These are phyloP conservation scores for Periparus ater DNA, from an alignment of 2,797 vertebrate genomes.

Conservation along the genomic window DNA sequence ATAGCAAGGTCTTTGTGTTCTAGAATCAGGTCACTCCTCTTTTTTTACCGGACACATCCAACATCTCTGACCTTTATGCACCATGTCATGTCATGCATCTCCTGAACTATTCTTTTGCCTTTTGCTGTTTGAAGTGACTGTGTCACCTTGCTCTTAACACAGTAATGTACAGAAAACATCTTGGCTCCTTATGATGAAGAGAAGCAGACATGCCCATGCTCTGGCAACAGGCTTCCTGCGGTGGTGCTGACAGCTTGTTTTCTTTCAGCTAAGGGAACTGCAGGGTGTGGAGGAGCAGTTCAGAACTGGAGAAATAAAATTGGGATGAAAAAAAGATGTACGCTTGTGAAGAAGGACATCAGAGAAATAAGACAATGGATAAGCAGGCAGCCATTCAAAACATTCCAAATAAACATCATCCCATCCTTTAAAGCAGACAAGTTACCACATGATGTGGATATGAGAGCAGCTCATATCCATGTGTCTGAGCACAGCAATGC, in stretches of 20 bases:
- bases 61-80: rapidly evolving
- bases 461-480: background rate
- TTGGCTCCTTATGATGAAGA: background rate
- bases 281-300: background rate
- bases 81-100: background rate
- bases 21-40: background rate
- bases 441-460: rapidly evolving
- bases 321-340: background rate
- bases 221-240: background rate
- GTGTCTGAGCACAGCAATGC: background rate
- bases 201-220: background rate
- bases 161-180: background rate
- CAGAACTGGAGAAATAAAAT: background rate
- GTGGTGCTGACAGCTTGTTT: background rate
- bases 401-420: background rate
- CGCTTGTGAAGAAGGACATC: background rate
- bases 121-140: background rate
- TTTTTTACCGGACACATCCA: background rate
- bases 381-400: background rate
- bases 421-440: background rate
- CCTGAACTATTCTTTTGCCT: background rate
- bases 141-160: background rate
- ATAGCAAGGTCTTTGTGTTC: background rate
- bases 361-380: background rate
- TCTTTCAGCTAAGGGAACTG: background rate